Percentiles rank a stretch among this genome's conserved stretches.
Conservation (phyloP, 2,888 invertebrate genomes). For the Chirona hameri region DNA sequence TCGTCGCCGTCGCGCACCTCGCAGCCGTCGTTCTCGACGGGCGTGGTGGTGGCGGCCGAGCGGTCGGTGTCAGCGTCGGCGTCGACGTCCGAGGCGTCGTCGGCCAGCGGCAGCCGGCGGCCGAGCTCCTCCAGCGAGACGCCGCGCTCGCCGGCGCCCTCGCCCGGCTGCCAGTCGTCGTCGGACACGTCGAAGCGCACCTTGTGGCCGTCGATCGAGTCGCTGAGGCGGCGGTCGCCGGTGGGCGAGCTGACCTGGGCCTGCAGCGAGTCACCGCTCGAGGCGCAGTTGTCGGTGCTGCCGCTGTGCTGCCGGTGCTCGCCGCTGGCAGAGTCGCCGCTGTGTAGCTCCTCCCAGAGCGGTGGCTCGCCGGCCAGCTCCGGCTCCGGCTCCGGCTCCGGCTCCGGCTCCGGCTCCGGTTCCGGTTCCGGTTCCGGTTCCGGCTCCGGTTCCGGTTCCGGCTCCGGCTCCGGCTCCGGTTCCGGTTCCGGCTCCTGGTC, state of each 20-base stretch:
- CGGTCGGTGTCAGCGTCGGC: slow-evolving; percentile 48
- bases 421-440: slow-evolving; percentile 12
- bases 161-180: slow-evolving; percentile 32
- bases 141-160: slow-evolving; percentile 29
- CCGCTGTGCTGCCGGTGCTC: slow-evolving; percentile 1
- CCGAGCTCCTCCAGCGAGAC: slow-evolving; percentile 44
- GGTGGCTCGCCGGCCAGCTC: slow-evolving; percentile 31
- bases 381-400: slow-evolving; percentile 35
- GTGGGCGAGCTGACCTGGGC: background rate
- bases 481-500: slow-evolving; percentile 31
- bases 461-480: background rate
- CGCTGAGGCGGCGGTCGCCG: slow-evolving; percentile 40
- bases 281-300: slow-evolving; percentile 30
- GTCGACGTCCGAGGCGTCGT: slow-evolving; percentile 52
- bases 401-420: too few species aligned
- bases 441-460: slow-evolving; percentile 36
- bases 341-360: slow-evolving; percentile 33
- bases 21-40: slow-evolving; percentile 45
- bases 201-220: slow-evolving; percentile 49
- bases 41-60: slow-evolving; percentile 28
- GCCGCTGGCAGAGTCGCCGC: slow-evolving; percentile 29
- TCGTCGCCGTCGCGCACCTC: slow-evolving; percentile 36
- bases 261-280: background rate
- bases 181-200: slow-evolving; percentile 44
- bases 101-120: slow-evolving; percentile 38